These are phyloP conservation scores for Drosophila pseudotakahashii DNA, from an alignment of 2,888 invertebrate species.

Conservation along the genomic window DNA sequence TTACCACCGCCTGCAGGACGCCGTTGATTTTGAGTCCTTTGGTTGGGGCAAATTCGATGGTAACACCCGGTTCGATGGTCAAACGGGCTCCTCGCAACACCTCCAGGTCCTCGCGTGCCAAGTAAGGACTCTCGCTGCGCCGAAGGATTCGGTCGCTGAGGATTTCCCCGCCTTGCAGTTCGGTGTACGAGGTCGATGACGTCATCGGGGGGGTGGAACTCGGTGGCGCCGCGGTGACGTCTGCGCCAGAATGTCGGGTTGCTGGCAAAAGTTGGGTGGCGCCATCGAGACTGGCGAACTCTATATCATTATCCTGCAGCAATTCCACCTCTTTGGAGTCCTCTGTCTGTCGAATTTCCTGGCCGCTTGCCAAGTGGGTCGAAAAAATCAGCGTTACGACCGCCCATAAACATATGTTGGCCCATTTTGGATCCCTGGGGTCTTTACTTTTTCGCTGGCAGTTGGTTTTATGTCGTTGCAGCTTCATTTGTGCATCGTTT, in stretches of 20 bases:
- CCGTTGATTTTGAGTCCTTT: constrained; percentile 97
- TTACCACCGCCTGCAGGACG: constrained; percentile 94
- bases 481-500: constrained; percentile 80
- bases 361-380: constrained; percentile 73
- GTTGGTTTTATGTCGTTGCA: constrained; percentile 66
- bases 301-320: constrained; percentile 73
- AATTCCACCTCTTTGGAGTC: constrained; percentile 60
- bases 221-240: constrained; percentile 69
- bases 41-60: constrained; percentile 94
- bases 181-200: constrained; percentile 77
- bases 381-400: constrained; percentile 49
- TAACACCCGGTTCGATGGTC: constrained; percentile 95
- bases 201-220: constrained; percentile 63
- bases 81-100: constrained; percentile 92
- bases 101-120: constrained; percentile 91
- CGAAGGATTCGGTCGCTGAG: constrained; percentile 82
- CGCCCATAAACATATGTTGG: constrained; percentile 53
- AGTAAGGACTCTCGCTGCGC: constrained; percentile 88
- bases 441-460: constrained; percentile 31
- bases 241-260: constrained; percentile 62
- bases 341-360: constrained; percentile 36
- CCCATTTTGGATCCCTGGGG: constrained; percentile 55
- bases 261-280: constrained; percentile 73
- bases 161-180: constrained; percentile 82
- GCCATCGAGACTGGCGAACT: constrained; percentile 81